phyloP scores from a whole-genome alignment of 92 coral and sea anemone genomes.

The Heteractis magnifica region DNA sequence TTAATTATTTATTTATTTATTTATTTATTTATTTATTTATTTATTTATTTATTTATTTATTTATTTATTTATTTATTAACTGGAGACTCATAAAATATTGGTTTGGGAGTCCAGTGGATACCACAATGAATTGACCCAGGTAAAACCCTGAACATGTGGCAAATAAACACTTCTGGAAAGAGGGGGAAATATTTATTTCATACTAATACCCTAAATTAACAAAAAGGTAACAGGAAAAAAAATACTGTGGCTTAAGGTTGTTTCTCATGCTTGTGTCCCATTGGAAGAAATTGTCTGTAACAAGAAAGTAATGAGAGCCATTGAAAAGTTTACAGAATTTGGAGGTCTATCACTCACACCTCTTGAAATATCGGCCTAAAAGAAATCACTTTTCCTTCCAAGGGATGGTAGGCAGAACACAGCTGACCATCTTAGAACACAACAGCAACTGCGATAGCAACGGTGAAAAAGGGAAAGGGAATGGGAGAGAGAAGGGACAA shows the following conservation, averaged over 20 bases:
- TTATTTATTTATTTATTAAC: too few species aligned
- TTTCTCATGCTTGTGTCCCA: constrained; percentile 30
- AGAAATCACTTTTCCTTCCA: constrained; percentile 34
- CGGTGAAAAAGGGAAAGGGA: constrained; percentile 23
- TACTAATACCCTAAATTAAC: constrained; percentile 36
- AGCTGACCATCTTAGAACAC: background rate
- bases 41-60: too few species aligned
- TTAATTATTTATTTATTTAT: too few species aligned
- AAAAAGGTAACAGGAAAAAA: constrained; percentile 6
- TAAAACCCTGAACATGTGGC: too few species aligned
- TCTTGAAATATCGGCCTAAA: constrained; percentile 38
- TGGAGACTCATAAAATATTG: too few species aligned
- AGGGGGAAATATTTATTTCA: background rate
- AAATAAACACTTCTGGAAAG: constrained; percentile 13
- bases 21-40: too few species aligned
- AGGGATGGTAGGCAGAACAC: constrained; percentile 36
- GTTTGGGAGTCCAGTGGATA: too few species aligned
- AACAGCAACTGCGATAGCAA: constrained; percentile 8
- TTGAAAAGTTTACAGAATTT: constrained; percentile 38
- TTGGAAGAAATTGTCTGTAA: constrained; percentile 39
- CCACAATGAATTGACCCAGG: too few species aligned
- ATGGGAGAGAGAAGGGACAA: constrained; percentile 31
- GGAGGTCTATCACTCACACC: constrained; percentile 37
- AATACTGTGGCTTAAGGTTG: constrained; percentile 35
- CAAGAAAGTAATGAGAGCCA: constrained; percentile 37